Evolutionary conservation across 2,797 vertebrate genomes (phyloP).

Genomic region (Neosilurus mollespiculum): DNA sequence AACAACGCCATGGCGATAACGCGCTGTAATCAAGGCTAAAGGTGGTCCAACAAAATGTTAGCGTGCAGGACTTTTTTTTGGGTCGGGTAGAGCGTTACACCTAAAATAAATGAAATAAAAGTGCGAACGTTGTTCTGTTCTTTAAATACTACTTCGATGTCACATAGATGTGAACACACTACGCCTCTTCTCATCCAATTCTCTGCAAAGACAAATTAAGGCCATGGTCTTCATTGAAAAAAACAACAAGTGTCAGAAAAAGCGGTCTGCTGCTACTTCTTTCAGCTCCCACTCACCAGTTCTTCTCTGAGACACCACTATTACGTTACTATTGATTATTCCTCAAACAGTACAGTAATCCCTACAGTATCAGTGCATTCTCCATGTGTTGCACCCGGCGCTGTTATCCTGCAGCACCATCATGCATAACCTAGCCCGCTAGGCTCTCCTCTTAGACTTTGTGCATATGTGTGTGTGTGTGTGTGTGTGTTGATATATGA

Average conservation of each 20-base stretch:
- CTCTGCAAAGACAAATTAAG: constrained; percentile 6
- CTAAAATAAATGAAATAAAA: background rate
- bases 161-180: background rate
- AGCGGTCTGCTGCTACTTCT: constrained; percentile 4
- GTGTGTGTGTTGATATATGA: constrained; percentile 8
- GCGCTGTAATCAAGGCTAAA: no score
- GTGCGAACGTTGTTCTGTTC: background rate
- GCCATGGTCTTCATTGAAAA: constrained; percentile 16
- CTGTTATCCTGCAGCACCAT: background rate
- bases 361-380: constrained; percentile 15
- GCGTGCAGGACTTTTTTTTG: no score
- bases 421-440: background rate
- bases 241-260: background rate
- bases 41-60: no score
- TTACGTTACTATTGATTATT: constrained; percentile 38
- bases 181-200: constrained; percentile 1
- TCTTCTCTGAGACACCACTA: constrained; percentile 13
- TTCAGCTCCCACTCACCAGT: constrained; percentile 30
- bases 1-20: no score
- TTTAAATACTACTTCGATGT: background rate
- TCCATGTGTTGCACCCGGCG: constrained; percentile 4
- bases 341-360: constrained; percentile 22
- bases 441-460: background rate
- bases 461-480: background rate
- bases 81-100: background rate